Evolutionary conservation across 2,797 vertebrate species (phyloP).

Genomic region (Anomalospiza imberbis): DNA sequence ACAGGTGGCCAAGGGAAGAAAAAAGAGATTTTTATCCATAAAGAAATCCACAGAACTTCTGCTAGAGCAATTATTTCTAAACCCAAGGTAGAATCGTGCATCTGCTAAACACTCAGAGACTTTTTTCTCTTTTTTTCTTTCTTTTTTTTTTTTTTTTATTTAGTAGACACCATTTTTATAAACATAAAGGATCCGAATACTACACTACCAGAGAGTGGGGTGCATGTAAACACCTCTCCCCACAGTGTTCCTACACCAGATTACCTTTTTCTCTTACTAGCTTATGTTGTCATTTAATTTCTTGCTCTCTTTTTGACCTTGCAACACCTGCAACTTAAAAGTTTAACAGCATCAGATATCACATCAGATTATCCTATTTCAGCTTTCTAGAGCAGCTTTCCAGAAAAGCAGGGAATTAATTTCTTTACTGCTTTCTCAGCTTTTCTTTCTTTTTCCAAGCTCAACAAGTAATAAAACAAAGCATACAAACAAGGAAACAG

Average conservation of each 20-base stretch:
- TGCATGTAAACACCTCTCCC: not conserved
- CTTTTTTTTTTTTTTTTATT: not conserved
- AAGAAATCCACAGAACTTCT: not conserved
- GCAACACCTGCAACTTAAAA: not conserved
- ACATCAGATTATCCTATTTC: not conserved
- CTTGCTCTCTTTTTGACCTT: not conserved
- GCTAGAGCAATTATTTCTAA: not conserved
- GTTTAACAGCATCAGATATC: not conserved
- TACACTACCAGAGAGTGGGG: not conserved
- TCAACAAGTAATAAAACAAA: not conserved
- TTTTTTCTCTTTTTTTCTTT: too few relatives aligned
- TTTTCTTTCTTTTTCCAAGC: not conserved
- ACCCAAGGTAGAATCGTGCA: not conserved
- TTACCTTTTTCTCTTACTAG: not conserved
- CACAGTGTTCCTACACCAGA: not conserved
- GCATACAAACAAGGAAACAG: not conserved
- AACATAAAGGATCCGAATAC: not conserved
- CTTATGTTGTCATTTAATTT: not conserved
- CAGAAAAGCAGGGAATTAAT: not conserved
- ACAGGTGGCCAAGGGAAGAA: not conserved
- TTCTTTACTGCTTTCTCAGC: not conserved
- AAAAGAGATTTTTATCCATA: not conserved
- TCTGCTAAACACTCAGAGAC: not conserved
- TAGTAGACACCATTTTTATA: not conserved
- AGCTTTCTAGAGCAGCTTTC: not conserved